Evolutionary conservation across 1,140 invertebrate genomes (phyloP), one percentile per base, ranked within the genome.

Genomic region (Heliothis subflexa): DNA sequence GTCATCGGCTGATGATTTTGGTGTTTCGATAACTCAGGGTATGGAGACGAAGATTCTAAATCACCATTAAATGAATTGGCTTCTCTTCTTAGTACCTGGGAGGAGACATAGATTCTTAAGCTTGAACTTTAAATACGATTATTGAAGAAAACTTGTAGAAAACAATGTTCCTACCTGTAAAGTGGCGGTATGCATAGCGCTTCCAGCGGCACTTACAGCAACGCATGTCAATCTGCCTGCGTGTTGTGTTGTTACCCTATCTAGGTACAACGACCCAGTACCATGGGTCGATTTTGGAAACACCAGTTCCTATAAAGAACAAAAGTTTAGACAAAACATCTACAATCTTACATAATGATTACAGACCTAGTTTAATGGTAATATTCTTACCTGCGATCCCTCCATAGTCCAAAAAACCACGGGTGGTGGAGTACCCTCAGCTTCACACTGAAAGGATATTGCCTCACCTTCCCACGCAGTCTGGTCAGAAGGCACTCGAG

Each of bases 401-500:
- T 98, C 97, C 86, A 98, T 97, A 62, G 97, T 96, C 99, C 98
- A 99, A 61, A 98, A 96, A 12, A 99, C 97, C 82, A 97, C 97
- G 0, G 98, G 98, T 28, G 96, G 95, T n/a, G 98, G 98, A 92
- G 98, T 98, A 12, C 98, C 99, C 70, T 97, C 97, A 0, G 98
- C 98, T 70, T 96, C 96, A 89, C 99, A 99, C 61, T 97, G 97
- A 89, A 99, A 98, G 80, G 97, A 96, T 0, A 98, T 97, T 18
- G 96, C 96, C 88, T 97, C 96, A 12, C 97, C 97, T 77, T 97
- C 96, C 75, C 98, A 95, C 57, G 97, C 97, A 12, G 97, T 98
- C 82, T 97, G 95, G 92, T 99, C 98, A 76, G 97, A 96, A 12
- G 98, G 98, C 81, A 97, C 97, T 88, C 97, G 96, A 68, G 97